phyloP scores from a whole-genome alignment of 2,888 invertebrate species.

The Myathropa florea region DNA sequence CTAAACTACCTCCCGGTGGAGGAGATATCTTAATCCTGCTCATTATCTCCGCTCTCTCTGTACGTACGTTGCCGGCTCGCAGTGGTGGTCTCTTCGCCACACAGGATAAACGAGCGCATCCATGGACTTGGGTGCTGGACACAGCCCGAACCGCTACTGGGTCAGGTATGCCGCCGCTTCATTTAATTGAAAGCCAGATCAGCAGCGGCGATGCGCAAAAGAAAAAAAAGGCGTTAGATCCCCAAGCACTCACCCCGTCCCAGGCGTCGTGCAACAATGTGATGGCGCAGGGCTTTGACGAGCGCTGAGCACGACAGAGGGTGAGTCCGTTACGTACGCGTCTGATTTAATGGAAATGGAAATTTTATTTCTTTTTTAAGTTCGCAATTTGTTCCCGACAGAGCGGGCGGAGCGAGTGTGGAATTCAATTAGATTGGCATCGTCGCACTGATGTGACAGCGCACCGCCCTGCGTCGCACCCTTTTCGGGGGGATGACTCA shows the following conservation, averaged over 20 bases:
- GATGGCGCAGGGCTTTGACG: background rate
- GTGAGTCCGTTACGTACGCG: constrained; percentile 16
- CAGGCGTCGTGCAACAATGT: constrained; percentile 49
- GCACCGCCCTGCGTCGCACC: background rate
- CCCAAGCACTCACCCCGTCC: background rate
- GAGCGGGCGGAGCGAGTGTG: constrained; percentile 19
- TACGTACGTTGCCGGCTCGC: background rate
- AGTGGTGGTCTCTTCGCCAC: background rate
- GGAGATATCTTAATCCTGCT: constrained; percentile 48
- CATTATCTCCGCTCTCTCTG: constrained; percentile 40
- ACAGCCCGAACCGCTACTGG: constrained; percentile 30
- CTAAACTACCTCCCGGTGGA: constrained; percentile 44
- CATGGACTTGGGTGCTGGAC: background rate
- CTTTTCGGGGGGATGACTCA: background rate
- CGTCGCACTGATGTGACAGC: constrained; percentile 18
- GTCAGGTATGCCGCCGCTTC: constrained; percentile 52
- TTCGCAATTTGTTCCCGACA: constrained; percentile 41
- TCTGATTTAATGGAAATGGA: constrained; percentile 59
- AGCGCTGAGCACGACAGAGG: background rate
- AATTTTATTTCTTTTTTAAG: constrained; percentile 57
- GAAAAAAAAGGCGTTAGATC: constrained; percentile 3
- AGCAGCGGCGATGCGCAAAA: background rate
- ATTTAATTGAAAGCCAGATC: constrained; percentile 31
- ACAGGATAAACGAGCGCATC: background rate
- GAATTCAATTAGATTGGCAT: constrained; percentile 53